These are phyloP conservation scores for Heliconius ismenius DNA, from an alignment of 2,888 invertebrate genomes.

Conservation along the genomic window DNA sequence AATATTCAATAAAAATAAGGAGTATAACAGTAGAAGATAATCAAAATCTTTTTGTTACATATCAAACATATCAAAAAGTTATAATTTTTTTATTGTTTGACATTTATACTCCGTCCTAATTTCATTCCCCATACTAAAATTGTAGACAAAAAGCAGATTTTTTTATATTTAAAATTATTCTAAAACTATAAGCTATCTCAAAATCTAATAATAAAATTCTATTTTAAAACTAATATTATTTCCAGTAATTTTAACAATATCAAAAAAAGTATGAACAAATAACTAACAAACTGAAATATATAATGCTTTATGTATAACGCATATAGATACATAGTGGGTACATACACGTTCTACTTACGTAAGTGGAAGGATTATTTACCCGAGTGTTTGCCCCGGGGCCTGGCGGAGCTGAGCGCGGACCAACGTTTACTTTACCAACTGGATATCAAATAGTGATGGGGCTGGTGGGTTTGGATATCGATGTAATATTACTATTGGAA, in stretches of 20 bases:
- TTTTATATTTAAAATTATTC: neutral
- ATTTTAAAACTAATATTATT: neutral
- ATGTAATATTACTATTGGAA: constrained; percentile 31
- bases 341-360: constrained; percentile 31
- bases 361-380: constrained; percentile 59
- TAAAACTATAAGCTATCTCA: too few species aligned
- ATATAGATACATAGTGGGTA: neutral
- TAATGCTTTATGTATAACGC: constrained; percentile 9
- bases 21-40: neutral
- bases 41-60: neutral
- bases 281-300: neutral
- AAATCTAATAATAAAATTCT: neutral
- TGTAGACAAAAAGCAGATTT: too few species aligned
- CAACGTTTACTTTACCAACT: constrained; percentile 78
- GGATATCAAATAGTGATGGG: constrained; percentile 66
- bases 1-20: too few species aligned
- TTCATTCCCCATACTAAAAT: too few species aligned
- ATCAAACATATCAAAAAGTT: neutral
- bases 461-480: neutral
- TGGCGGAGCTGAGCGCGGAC: constrained; percentile 61
- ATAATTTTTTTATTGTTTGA: too few species aligned
- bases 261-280: too few species aligned
- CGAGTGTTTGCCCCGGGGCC: constrained; percentile 57
- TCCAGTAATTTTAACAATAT: neutral
- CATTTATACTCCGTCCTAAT: too few species aligned